These are phyloP conservation scores for Mixornis gularis DNA, from an alignment of 2,113 vertebrate species.

Conservation along the genomic window DNA sequence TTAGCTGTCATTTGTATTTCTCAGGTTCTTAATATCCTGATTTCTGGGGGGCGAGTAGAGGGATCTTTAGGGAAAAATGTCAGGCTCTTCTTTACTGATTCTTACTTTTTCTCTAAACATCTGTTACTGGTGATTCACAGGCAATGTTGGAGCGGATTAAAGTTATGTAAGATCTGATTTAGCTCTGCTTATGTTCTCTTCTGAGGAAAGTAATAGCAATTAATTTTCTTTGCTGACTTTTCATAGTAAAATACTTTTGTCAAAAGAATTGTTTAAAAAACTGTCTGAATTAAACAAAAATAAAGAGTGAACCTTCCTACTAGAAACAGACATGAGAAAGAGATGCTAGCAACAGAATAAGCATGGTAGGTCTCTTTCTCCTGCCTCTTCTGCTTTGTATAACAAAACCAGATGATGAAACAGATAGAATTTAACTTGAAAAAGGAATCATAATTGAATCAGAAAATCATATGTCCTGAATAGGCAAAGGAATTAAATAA, in stretches of 20 bases:
- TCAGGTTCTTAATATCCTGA: background rate
- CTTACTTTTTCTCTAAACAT: background rate
- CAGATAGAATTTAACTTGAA: background rate
- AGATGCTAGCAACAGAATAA: background rate
- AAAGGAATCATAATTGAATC: background rate
- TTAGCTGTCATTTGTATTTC: background rate
- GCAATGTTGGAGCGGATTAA: background rate
- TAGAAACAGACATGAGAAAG: background rate
- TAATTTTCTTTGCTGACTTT: background rate
- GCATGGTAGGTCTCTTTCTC: background rate
- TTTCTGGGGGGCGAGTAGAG: background rate
- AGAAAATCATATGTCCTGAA: background rate
- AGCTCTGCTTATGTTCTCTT: background rate
- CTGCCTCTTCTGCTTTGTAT: background rate
- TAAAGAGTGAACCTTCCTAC: background rate
- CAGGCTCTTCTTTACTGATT: background rate
- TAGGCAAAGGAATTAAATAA: background rate
- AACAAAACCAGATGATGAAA: background rate
- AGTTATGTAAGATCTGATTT: background rate
- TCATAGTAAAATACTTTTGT: background rate
- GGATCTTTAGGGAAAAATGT: background rate
- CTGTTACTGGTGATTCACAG: background rate
- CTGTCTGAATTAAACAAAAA: background rate
- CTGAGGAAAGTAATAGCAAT: background rate
- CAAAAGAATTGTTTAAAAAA: background rate